Base-by-base conservation (phyloP, 2,888 invertebrate genomes). In the Falcaria lacertinaria region DNA sequence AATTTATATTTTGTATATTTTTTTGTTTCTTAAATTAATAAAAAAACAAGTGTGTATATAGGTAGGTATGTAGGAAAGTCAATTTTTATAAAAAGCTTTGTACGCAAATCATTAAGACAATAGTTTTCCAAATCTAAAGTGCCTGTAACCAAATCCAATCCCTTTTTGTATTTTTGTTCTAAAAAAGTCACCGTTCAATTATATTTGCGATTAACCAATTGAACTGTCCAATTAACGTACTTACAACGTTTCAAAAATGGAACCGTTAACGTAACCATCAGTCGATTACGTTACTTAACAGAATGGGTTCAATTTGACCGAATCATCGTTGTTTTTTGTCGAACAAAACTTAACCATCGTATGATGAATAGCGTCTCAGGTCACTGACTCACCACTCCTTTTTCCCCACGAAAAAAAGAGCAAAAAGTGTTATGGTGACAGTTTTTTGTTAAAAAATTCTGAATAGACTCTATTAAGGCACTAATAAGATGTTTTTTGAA, bases 361-460 rank as follows among this genome's bases (percentile, higher is more conserved):
- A 50, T 53, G 53, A 53, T 48, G 46, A 44, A 50, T 50, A 42
- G 39, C 22, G 19, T 7, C 14, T 2, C 33, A 43, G 52, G 46
- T 46, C 39, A 43, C 6, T 42, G 45, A 43, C 42, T 33, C 33
- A 19, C n/a, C n/a, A n/a, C 16, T 16, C 40, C 47, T 44, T 43
- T 43, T 33, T 37, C 13, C 16, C 16, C 17, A 40, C 39, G 35
- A 33, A n/a, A n/a, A n/a, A n/a, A n/a, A n/a, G 41, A 34, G 2
- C 17, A 32, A 35, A 42, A 15, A 35, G 39, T 33, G 33, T 39
- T 32, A 25, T 34, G 47, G 39, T 25, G 44, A 47, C 47, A 42
- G n/a, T 42, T 43, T 42, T 47, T 44, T 41, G 14, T 16, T 2
- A n/a, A 15, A 5, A 41, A 43, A 32, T 14, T 11, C n/a, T 39